Conservation (phyloP, 2,888 invertebrate genomes). For the Drosophila helvetica region DNA sequence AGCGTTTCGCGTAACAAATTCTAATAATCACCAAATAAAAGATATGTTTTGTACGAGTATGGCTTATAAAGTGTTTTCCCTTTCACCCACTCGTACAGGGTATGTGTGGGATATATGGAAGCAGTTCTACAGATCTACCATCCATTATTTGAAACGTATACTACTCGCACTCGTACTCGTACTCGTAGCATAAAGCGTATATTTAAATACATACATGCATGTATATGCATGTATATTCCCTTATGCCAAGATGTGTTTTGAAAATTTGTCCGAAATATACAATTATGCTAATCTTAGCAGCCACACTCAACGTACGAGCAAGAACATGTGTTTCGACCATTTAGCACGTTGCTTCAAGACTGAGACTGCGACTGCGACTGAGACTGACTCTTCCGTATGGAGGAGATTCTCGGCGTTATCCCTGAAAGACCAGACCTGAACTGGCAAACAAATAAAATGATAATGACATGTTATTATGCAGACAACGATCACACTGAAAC, state of each 20-base stretch:
- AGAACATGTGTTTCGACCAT: conserved; percentile 51
- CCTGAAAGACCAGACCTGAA: conserved; percentile 52
- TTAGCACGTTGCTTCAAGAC: conserved; percentile 38
- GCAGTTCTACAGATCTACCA: too few relatives aligned
- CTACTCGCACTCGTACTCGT: too few relatives aligned
- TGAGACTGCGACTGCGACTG: too few relatives aligned
- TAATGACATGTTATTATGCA: conserved; percentile 81
- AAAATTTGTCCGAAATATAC: conserved; percentile 27
- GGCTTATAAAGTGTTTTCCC: neutral
- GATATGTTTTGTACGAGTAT: neutral
- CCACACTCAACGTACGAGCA: conserved; percentile 47
- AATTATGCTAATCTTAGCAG: conserved; percentile 67
- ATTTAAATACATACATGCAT: neutral
- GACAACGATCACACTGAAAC: conserved; percentile 45
- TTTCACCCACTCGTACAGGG: neutral
- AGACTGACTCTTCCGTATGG: too few relatives aligned
- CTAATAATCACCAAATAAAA: neutral
- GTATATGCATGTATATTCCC: neutral
- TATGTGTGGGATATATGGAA: neutral
- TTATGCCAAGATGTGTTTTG: conserved; percentile 16
- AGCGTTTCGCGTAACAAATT: conserved; percentile 1
- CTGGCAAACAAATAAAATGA: conserved; percentile 75
- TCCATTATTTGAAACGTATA: neutral
- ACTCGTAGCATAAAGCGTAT: neutral
- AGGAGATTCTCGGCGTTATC: conserved; percentile 28